Evolutionary conservation across 30 jellyfish, hydroid and myxozoan genomes (phyloP).

Genomic region (Turritopsis dohrnii): DNA sequence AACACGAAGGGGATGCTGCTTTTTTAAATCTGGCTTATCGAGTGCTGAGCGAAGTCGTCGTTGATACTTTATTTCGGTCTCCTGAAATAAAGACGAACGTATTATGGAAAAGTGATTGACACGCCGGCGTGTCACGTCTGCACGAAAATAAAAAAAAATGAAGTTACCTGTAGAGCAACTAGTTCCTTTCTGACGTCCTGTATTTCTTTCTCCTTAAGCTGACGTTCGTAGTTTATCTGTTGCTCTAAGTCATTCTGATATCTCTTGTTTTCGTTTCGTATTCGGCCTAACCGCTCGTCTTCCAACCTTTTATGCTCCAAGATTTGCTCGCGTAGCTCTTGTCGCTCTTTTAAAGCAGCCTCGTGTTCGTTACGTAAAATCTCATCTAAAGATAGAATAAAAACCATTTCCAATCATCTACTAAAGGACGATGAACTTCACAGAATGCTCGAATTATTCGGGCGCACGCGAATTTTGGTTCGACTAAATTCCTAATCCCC

Average conservation of each 20-base stretch:
- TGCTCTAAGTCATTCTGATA: conserved; percentile 77
- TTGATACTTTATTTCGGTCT: conserved; percentile 65
- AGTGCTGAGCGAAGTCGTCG: conserved; percentile 62
- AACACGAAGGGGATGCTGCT: conserved; percentile 48
- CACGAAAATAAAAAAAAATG: neutral
- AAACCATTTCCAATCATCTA: no score
- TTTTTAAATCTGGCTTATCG: conserved; percentile 58
- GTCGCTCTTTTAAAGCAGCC: conserved; percentile 62
- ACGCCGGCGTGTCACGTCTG: neutral
- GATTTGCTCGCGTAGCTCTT: conserved; percentile 64
- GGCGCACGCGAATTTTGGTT: no score
- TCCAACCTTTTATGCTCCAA: conserved; percentile 67
- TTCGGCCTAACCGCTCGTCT: conserved; percentile 55
- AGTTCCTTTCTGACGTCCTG: conserved; percentile 85
- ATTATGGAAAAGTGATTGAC: neutral
- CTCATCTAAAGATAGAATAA: conserved; percentile 40
- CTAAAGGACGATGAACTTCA: no score
- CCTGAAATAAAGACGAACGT: conserved; percentile 33
- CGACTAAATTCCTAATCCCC: no score
- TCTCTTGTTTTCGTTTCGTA: conserved; percentile 43
- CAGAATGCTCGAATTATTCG: no score
- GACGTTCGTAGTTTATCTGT: conserved; percentile 57
- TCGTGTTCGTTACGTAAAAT: conserved; percentile 58
- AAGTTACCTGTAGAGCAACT: conserved; percentile 48
- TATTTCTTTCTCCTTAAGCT: conserved; percentile 57